These are phyloP conservation scores for Meandrusa payeni DNA, from an alignment of 2,888 invertebrate genomes.

Conservation along the genomic window DNA sequence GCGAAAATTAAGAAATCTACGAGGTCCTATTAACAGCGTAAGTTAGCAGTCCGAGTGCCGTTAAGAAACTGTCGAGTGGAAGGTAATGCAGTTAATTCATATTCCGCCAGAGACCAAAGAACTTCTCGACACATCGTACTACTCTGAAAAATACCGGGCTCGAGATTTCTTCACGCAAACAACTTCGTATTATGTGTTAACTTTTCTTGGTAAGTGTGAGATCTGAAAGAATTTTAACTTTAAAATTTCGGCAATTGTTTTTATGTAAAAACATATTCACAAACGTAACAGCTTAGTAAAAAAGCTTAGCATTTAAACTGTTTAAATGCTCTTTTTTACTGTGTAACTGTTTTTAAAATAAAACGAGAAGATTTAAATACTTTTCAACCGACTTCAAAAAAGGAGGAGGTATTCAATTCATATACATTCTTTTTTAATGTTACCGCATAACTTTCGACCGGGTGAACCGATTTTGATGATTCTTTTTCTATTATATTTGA, in stretches of 20 bases:
- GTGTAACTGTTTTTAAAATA: too few species aligned
- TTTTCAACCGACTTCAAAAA: too few species aligned
- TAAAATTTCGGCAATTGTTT: conserved; percentile 4
- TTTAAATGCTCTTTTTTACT: too few species aligned
- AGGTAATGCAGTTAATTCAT: conserved; percentile 43
- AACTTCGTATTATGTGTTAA: conserved; percentile 2
- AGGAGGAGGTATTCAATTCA: too few species aligned
- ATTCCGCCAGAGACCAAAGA: conserved; percentile 46
- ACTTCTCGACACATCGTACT: conserved; percentile 39
- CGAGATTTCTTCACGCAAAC: conserved; percentile 39
- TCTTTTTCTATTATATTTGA: too few species aligned
- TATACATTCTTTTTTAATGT: too few species aligned
- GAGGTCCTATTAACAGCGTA: conserved; percentile 4
- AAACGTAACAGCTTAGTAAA: too few species aligned
- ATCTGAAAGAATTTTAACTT: neutral
- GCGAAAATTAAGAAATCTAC: conserved; percentile 3
- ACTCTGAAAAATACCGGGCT: conserved; percentile 48
- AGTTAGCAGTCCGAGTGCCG: conserved; percentile 16
- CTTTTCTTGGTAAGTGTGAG: neutral
- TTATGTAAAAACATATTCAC: too few species aligned
- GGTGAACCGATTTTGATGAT: too few species aligned
- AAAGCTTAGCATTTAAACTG: too few species aligned
- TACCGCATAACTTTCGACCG: too few species aligned
- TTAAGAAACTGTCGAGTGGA: conserved; percentile 25
- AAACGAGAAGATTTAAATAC: too few species aligned